Percentiles rank a stretch among this genome's conserved stretches.
Evolutionary conservation across 2,113 vertebrate species (phyloP).

Genomic region (Acrocephalus kingi): DNA sequence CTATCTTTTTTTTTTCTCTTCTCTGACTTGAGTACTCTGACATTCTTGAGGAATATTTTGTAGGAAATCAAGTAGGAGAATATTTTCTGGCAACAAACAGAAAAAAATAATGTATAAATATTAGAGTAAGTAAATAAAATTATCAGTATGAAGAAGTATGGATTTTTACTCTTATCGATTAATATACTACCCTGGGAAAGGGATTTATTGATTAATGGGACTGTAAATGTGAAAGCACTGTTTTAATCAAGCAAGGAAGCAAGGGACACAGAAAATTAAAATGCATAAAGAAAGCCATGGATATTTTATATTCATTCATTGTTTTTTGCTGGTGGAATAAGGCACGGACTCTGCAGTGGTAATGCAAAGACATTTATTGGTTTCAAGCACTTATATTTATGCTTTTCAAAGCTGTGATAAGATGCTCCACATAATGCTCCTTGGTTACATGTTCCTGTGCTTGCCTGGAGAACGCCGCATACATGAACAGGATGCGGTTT

Average conservation of each 20-base stretch:
- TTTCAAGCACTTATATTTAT: background rate
- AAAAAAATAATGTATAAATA: background rate
- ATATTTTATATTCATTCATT: background rate
- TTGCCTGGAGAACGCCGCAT: background rate
- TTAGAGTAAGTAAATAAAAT: background rate
- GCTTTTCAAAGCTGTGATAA: background rate
- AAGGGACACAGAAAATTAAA: background rate
- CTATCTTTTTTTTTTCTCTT: background rate
- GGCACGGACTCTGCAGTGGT: background rate
- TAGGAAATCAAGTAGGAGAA: background rate
- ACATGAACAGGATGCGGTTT: background rate
- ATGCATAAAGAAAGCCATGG: background rate
- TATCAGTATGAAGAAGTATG: background rate
- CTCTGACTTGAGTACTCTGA: background rate
- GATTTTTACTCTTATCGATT: background rate
- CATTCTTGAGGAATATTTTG: background rate
- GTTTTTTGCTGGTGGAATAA: background rate
- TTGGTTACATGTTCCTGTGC: background rate
- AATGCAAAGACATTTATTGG: background rate
- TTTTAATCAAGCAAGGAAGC: conserved; percentile 1
- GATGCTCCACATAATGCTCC: background rate
- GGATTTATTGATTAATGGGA: conserved; percentile 3
- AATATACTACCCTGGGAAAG: background rate
- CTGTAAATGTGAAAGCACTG: background rate
- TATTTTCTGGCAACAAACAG: background rate